Evolutionary conservation across 2,888 invertebrate species (phyloP).

Genomic region (Vannuccia rotundouncinata): DNA sequence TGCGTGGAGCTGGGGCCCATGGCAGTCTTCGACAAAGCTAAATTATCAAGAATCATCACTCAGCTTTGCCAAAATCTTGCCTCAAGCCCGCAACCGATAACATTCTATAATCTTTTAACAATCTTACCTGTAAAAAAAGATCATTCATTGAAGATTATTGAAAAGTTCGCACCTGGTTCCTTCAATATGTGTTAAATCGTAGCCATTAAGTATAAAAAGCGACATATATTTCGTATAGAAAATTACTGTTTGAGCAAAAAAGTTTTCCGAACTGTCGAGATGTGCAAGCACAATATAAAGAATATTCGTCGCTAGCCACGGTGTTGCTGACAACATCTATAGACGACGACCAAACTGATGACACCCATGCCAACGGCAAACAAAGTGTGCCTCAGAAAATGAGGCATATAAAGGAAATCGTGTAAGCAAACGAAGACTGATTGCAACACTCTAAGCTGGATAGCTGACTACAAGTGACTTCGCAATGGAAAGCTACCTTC

Average conservation of each 20-base stretch:
- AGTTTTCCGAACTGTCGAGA: neutral
- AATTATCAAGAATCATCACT: neutral
- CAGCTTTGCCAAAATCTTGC: conserved; percentile 26
- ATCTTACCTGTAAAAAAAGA: neutral
- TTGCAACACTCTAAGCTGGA: neutral
- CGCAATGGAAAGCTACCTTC: neutral
- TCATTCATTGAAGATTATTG: no score
- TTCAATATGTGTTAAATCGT: no score
- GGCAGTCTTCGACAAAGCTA: conserved; percentile 1
- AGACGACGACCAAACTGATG: conserved; percentile 9
- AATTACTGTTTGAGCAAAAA: neutral
- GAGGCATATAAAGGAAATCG: neutral
- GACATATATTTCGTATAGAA: neutral
- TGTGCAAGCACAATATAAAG: neutral
- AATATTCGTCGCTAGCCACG: conserved; percentile 2
- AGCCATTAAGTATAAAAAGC: no score
- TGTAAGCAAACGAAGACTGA: neutral
- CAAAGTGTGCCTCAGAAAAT: neutral
- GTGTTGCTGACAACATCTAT: conserved; percentile 16
- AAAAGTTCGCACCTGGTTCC: no score
- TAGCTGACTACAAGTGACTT: neutral
- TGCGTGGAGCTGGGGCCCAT: neutral
- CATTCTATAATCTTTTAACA: neutral
- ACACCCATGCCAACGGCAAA: conserved; percentile 20
- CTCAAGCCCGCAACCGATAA: neutral